These are phyloP conservation scores for Clarias batrachus DNA, from an alignment of 2,113 vertebrate genomes.

Conservation along the genomic window DNA sequence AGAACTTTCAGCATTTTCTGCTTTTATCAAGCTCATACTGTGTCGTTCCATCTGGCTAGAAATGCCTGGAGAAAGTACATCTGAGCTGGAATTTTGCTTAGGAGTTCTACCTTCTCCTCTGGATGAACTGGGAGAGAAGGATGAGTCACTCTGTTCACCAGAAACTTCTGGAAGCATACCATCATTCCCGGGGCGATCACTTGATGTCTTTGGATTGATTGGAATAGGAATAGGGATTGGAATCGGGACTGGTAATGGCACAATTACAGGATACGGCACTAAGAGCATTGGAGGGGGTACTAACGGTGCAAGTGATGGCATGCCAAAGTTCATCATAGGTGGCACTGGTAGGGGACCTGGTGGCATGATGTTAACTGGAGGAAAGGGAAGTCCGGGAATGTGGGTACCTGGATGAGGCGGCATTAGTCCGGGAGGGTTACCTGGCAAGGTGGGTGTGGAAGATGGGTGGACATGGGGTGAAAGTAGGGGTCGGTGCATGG, in stretches of 20 bases:
- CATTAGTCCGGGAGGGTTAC: constrained; percentile 82
- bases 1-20: constrained; percentile 75
- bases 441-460: constrained; percentile 82
- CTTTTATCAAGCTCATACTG: constrained; percentile 81
- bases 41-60: constrained; percentile 79
- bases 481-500: constrained; percentile 92
- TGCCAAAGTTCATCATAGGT: constrained; percentile 93
- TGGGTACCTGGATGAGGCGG: constrained; percentile 85
- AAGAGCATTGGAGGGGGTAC: constrained; percentile 95
- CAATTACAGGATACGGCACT: constrained; percentile 97
- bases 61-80: constrained; percentile 78
- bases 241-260: constrained; percentile 93
- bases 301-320: constrained; percentile 92
- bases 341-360: constrained; percentile 90
- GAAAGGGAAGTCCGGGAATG: constrained; percentile 87
- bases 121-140: constrained; percentile 73
- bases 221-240: constrained; percentile 96
- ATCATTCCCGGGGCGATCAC: constrained; percentile 82
- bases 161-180: constrained; percentile 80
- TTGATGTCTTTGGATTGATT: constrained; percentile 83
- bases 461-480: constrained; percentile 90
- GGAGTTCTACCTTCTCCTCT: constrained; percentile 72
- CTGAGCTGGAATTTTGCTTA: constrained; percentile 78
- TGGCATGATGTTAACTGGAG: constrained; percentile 93
- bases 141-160: constrained; percentile 75